Evolutionary conservation across 2,797 vertebrate species (phyloP).

Genomic region (Apogon talboti): DNA sequence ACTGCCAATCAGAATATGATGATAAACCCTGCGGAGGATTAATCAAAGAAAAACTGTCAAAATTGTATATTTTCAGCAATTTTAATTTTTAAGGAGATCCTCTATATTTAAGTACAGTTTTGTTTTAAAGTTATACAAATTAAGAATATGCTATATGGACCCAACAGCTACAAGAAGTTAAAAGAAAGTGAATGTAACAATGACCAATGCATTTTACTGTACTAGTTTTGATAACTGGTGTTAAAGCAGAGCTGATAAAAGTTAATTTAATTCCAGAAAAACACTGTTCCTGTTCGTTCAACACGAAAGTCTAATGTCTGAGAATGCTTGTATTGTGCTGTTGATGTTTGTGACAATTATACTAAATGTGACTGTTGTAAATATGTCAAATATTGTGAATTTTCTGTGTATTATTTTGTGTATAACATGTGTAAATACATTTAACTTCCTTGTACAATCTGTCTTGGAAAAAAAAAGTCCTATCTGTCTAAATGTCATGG

Average conservation of each 20-base stretch:
- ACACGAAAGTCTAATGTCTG: slow-evolving; percentile 56
- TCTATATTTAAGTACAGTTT: slow-evolving; percentile 65
- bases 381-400: slow-evolving; percentile 71
- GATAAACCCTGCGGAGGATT: slow-evolving; percentile 32
- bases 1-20: slow-evolving; percentile 71
- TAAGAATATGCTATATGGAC: slow-evolving; percentile 11
- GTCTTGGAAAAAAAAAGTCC: slow-evolving; percentile 37
- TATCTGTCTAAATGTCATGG: slow-evolving; percentile 64
- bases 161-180: slow-evolving; percentile 11
- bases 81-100: slow-evolving; percentile 68
- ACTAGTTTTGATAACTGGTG: slow-evolving; percentile 34
- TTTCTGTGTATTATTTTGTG: slow-evolving; percentile 64
- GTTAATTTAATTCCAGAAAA: slow-evolving; percentile 39
- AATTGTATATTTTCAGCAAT: slow-evolving; percentile 73
- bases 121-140: slow-evolving; percentile 42
- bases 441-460: slow-evolving; percentile 45
- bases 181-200: slow-evolving; percentile 50
- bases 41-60: slow-evolving; percentile 46
- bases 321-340: slow-evolving; percentile 73
- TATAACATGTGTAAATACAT: slow-evolving; percentile 66
- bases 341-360: slow-evolving; percentile 62
- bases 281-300: slow-evolving; percentile 46
- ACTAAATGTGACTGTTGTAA: slow-evolving; percentile 65
- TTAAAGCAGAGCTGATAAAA: slow-evolving; percentile 21
- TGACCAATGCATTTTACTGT: slow-evolving; percentile 36